Percentiles rank a stretch among this genome's conserved stretches.
Conservation (phyloP, 1,140 invertebrate genomes). For the Branchinecta lynchi region DNA sequence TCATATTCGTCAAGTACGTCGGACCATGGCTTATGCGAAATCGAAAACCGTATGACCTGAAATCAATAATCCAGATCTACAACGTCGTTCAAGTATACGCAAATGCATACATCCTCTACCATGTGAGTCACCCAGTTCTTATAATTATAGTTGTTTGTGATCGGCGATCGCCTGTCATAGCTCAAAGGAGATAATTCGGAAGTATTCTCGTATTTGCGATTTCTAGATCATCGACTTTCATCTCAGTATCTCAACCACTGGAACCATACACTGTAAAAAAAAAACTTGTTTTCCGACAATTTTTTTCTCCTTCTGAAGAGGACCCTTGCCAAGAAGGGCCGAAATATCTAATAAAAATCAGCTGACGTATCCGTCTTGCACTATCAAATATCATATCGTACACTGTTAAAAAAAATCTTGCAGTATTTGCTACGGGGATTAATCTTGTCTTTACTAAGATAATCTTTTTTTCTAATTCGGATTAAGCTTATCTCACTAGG, state of each 20-base stretch:
- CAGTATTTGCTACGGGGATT: no score
- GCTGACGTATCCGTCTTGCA: no score
- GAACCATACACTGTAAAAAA: conserved; percentile 14
- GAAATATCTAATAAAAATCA: no score
- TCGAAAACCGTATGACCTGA: conserved; percentile 62
- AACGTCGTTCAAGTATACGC: conserved; percentile 72
- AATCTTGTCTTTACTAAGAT: no score
- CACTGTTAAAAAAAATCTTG: no score
- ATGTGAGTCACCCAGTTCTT: conserved; percentile 40
- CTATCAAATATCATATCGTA: no score
- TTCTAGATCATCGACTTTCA: conserved; percentile 21
- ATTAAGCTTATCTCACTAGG: no score
- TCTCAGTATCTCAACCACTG: background rate
- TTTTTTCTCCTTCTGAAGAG: no score
- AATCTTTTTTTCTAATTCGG: no score
- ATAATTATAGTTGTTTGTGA: conserved; percentile 1
- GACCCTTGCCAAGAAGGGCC: no score
- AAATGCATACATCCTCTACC: conserved; percentile 62
- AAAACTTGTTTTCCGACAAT: no score
- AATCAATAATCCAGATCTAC: conserved; percentile 59
- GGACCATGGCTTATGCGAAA: conserved; percentile 74
- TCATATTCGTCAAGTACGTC: conserved; percentile 51
- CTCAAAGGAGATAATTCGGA: background rate
- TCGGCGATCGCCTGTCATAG: conserved; percentile 14
- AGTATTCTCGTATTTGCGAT: conserved; percentile 11